Base-by-base conservation (phyloP, 2,113 vertebrate species). In the Nannobrachium achirus region DNA sequence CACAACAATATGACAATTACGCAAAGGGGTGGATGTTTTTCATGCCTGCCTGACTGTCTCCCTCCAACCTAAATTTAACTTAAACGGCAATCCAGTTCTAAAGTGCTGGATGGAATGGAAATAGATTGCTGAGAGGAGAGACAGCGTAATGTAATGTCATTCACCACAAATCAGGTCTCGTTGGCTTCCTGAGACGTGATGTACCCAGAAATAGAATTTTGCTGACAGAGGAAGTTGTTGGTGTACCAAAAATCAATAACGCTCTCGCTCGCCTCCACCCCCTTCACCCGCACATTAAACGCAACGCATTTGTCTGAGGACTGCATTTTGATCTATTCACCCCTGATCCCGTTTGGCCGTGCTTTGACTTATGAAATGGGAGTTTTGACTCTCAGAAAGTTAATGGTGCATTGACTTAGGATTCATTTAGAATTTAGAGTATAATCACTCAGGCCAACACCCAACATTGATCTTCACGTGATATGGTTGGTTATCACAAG, bases 191-290 rank as follows among this genome's bases (percentile, higher is more conserved):
- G 82, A 80, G 69, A 76, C 80, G 86, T 41, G 63, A 10, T 62
- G 56, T 55, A 67, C 79, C 82, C 83, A 85, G 75, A 90, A 92
- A 92, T 91, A 91, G 85, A 86, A 81, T 73, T 88, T 78, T 91
- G 90, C 92, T 91, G 91, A 92, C 90, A 81, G 85, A 84, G 88
- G 81, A 85, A 87, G 86, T 87, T 83, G 86, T 85, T 86, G 83
- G 61, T 64, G 58, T 53, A 85, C 80, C 71, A 82, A 75, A 81
- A 82, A 92, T 92, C 90, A 63, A 93, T 92, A 84, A 33, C 25
- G 1, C 78, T 77, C 64, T 66, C 56, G 16, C 60, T 66, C 51
- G 10, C 44, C 57, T 62, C 4, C 44, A 10, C 10, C 44, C n/a
- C 9, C 14, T 71, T 48, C 48, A 42, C 66, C 71, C 41, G 71